These are phyloP conservation scores for Gymnorhina tibicen DNA, from an alignment of 2,113 vertebrate genomes.

Conservation along the genomic window DNA sequence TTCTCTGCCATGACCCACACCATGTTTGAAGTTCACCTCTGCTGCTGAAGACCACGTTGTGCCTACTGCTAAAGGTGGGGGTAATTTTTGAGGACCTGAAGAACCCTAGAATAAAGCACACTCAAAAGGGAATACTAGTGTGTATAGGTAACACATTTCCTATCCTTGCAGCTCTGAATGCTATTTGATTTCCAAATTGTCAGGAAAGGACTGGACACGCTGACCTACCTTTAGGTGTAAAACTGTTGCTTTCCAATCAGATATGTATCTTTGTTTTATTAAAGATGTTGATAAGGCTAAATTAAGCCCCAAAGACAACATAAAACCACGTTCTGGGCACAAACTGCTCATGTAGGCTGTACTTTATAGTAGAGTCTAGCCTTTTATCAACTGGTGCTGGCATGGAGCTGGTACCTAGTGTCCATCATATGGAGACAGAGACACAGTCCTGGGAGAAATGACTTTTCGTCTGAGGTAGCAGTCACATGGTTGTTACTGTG, in stretches of 20 bases:
- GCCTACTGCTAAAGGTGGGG: not conserved
- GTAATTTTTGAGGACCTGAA: not conserved
- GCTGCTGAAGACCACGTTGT: not conserved
- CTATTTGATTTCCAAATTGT: not conserved
- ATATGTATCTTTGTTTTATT: not conserved
- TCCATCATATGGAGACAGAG: not conserved
- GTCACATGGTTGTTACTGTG: not conserved
- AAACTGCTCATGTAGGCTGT: accelerated
- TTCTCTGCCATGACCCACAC: not conserved
- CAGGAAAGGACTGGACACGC: accelerated
- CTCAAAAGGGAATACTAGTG: accelerated
- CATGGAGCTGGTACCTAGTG: not conserved
- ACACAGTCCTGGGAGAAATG: not conserved
- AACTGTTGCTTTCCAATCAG: not conserved
- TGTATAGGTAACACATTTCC: accelerated
- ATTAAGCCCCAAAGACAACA: not conserved
- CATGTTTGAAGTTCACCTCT: accelerated
- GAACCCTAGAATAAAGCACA: not conserved
- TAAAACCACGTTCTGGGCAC: accelerated
- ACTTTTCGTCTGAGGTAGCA: not conserved
- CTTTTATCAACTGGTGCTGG: not conserved
- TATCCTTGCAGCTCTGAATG: not conserved
- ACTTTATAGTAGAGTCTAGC: not conserved
- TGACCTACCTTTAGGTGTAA: not conserved
- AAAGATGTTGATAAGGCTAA: not conserved